Percentiles rank a stretch among this genome's conserved stretches.
Evolutionary conservation across 2,888 invertebrate species (phyloP).

Genomic region (Mythimna albipuncta): DNA sequence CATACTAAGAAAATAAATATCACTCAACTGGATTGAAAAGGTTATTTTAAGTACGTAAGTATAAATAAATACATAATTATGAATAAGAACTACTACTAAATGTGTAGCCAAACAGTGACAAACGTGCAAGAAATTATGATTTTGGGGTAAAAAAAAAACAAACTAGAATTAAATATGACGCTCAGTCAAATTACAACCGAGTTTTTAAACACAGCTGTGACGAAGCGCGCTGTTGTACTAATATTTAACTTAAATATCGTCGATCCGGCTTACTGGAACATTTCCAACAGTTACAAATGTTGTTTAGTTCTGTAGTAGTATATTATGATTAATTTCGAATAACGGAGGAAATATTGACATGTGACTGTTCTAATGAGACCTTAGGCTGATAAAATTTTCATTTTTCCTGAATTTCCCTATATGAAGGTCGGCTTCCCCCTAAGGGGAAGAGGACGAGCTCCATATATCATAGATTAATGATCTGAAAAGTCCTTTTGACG

Average conservation of each 20-base stretch:
- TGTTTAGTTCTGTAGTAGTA: no score
- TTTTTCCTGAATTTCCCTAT: no score
- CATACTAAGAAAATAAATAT: slow-evolving; percentile 23
- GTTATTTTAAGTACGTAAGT: slow-evolving; percentile 54
- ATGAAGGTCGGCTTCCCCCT: no score
- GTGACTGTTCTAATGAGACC: no score
- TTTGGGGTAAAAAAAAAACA: slow-evolving; percentile 15
- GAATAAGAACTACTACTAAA: slow-evolving; percentile 33
- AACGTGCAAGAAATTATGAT: slow-evolving; percentile 61
- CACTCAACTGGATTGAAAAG: slow-evolving; percentile 19
- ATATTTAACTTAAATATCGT: slow-evolving; percentile 16
- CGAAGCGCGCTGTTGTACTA: slow-evolving; percentile 45
- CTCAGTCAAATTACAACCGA: slow-evolving; percentile 58
- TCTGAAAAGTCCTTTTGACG: no score
- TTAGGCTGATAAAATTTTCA: no score
- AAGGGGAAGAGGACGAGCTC: no score
- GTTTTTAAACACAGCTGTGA: slow-evolving; percentile 34
- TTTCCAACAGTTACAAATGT: no score
- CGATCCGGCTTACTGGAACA: no score
- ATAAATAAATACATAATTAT: slow-evolving; percentile 24
- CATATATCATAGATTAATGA: no score
- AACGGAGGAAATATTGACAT: no score
- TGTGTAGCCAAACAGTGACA: slow-evolving; percentile 58
- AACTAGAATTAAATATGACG: slow-evolving; percentile 32
- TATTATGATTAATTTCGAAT: no score